phyloP scores from a whole-genome alignment of 2,113 vertebrate genomes.

The Ifrita kowaldi region DNA sequence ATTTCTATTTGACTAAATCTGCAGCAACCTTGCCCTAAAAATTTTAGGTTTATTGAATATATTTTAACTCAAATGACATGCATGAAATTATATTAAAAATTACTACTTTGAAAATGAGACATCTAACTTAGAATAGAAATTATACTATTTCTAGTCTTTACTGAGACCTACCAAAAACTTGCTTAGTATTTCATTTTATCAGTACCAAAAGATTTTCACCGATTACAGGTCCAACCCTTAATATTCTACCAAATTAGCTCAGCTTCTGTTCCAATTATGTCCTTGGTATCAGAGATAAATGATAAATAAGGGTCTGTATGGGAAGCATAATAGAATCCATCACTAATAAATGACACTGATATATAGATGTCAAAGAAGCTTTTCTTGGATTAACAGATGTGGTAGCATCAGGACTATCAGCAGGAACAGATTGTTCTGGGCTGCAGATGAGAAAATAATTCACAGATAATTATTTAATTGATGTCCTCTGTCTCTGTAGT shows the following conservation, averaged over 20 bases:
- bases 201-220: not conserved
- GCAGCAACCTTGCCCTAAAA: not conserved
- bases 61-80: not conserved
- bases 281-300: not conserved
- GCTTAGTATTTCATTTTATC: not conserved
- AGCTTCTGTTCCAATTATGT: not conserved
- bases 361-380: not conserved
- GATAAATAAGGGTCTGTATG: not conserved
- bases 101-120: not conserved
- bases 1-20: not conserved
- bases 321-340: not conserved
- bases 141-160: not conserved
- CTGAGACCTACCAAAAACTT: not conserved
- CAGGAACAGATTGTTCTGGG: conserved; percentile 18
- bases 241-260: not conserved
- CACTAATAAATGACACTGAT: not conserved
- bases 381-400: conserved; percentile 31
- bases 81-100: not conserved
- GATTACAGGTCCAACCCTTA: not conserved
- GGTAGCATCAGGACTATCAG: conserved; percentile 6
- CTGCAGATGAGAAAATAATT: conserved; percentile 39
- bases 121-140: not conserved
- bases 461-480: conserved; percentile 43
- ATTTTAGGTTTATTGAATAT: not conserved
- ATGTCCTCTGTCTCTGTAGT: not conserved